Evolutionary conservation across 2,888 invertebrate genomes (phyloP).

Genomic region (Athalia cordata): DNA sequence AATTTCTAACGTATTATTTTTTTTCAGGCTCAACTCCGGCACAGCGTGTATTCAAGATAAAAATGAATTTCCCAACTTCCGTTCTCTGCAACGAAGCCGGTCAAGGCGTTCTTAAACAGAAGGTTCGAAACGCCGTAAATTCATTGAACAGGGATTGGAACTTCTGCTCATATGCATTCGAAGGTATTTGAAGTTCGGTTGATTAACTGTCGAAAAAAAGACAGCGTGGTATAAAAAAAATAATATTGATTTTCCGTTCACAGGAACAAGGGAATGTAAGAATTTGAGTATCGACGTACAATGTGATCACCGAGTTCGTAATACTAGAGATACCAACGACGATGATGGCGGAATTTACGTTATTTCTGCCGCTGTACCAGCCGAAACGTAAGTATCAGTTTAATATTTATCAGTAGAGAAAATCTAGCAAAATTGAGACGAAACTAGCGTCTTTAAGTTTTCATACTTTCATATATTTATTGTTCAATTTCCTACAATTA

Average conservation of each 20-base stretch:
- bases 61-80: constrained; percentile 97
- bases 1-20: constrained; percentile 46
- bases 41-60: constrained; percentile 95
- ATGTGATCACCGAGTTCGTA: constrained; percentile 85
- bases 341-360: constrained; percentile 89
- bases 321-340: constrained; percentile 74
- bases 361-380: constrained; percentile 87
- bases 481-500: background rate
- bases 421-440: background rate
- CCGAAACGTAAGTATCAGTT: constrained; percentile 84
- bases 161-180: constrained; percentile 93
- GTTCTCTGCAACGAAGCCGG: constrained; percentile 97
- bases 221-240: background rate
- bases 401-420: background rate
- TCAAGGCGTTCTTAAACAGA: constrained; percentile 92
- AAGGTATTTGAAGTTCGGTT: constrained; percentile 76
- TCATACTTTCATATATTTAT: too few species aligned
- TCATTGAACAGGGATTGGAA: constrained; percentile 96
- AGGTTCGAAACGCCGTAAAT: constrained; percentile 91
- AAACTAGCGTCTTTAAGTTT: too few species aligned
- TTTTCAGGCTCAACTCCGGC: constrained; percentile 87
- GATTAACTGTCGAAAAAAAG: background rate
- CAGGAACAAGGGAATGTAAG: constrained; percentile 88
- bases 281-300: constrained; percentile 93
- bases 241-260: constrained; percentile 1